phyloP scores from a whole-genome alignment of 37 sponge, comb jelly and placozoan species.

The Spongia lamella region DNA sequence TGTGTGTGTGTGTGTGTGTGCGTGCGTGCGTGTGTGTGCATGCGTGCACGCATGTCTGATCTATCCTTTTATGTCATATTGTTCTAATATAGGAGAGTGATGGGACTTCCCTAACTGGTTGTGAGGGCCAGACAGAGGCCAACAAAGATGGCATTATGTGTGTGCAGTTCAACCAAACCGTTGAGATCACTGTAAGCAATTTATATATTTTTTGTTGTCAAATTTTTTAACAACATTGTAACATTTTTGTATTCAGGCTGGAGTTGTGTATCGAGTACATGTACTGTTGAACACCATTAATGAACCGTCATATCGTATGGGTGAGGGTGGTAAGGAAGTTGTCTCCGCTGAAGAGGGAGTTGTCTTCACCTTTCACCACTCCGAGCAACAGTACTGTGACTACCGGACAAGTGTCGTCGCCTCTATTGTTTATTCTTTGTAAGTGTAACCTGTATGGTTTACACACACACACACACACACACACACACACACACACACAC shows the following conservation, averaged over 20 bases:
- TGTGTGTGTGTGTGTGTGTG: no score
- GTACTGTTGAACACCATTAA: constrained; percentile 48
- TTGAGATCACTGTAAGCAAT: neutral
- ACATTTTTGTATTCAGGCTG: constrained; percentile 31
- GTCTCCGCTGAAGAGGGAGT: constrained; percentile 55
- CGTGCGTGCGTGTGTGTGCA: no score
- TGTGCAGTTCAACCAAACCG: neutral
- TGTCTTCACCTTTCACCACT: constrained; percentile 55
- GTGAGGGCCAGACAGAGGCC: no score
- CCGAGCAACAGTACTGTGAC: constrained; percentile 8
- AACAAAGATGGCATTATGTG: no score
- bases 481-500: no score
- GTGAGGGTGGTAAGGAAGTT: constrained; percentile 42
- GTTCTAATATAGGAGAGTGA: no score
- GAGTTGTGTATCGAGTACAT: constrained; percentile 47
- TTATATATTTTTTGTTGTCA: no score
- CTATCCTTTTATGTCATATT: no score
- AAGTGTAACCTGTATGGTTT: neutral
- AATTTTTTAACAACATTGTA: neutral
- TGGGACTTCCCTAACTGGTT: no score
- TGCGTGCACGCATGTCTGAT: no score
- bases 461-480: no score
- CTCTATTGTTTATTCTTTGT: constrained; percentile 67
- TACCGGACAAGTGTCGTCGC: constrained; percentile 41
- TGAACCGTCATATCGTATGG: constrained; percentile 46